Conservation (phyloP, 1,140 invertebrate genomes). For the Eufriesea mexicana region DNA sequence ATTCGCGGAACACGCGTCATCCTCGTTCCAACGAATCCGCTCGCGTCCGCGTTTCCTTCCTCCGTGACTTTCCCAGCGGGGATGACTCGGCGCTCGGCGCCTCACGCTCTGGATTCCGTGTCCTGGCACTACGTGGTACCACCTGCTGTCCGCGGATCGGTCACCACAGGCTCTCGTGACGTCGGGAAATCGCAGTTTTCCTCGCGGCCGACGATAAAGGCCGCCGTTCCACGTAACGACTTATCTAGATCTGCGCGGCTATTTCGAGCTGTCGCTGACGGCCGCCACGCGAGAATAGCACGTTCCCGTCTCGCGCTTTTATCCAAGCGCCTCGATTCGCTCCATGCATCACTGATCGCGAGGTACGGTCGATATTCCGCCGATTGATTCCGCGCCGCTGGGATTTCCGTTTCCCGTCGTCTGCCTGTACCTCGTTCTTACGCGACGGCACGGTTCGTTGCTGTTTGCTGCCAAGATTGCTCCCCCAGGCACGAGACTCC, state of each 20-base stretch:
- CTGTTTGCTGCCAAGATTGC: neutral
- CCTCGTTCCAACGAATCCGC: conserved; percentile 38
- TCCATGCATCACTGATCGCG: conserved; percentile 6
- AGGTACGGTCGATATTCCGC: conserved; percentile 19
- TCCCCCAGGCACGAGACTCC: neutral
- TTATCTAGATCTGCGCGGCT: conserved; percentile 59
- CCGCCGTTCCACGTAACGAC: conserved; percentile 52
- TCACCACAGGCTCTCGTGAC: conserved; percentile 36
- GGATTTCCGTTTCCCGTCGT: neutral
- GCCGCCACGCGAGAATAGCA: conserved; percentile 21
- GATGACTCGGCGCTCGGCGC: conserved; percentile 31
- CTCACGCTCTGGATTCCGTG: conserved; percentile 53
- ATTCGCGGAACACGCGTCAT: conserved; percentile 62
- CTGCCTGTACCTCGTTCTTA: neutral
- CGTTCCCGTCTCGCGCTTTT: conserved; percentile 14
- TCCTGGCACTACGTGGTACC: conserved; percentile 56
- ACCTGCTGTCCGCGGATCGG: conserved; percentile 35
- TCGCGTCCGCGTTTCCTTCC: conserved; percentile 30
- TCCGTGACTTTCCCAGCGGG: conserved; percentile 42
- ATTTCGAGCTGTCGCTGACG: conserved; percentile 46
- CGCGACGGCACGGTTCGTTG: too few species aligned
- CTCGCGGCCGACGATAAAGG: conserved; percentile 10
- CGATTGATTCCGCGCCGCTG: neutral
- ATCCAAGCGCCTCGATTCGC: neutral
- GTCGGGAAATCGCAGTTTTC: conserved; percentile 24